These are phyloP conservation scores for Drosophila kanekoi DNA, from an alignment of 2,888 invertebrate genomes.

Conservation along the genomic window DNA sequence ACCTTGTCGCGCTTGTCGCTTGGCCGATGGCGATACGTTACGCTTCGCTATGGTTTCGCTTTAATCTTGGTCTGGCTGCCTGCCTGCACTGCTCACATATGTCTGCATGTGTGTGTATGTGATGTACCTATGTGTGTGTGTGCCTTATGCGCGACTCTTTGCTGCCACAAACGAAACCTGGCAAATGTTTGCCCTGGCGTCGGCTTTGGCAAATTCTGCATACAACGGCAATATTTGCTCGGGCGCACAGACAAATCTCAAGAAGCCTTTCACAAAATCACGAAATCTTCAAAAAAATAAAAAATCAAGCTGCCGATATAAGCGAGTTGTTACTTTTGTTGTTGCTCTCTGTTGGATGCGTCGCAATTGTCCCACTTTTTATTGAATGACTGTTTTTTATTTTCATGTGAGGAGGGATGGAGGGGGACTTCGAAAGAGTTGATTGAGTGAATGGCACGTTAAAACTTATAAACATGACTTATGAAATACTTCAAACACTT, in stretches of 20 bases:
- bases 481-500: constrained; percentile 76
- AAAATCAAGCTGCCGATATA: constrained; percentile 68
- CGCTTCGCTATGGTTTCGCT: constrained; percentile 80
- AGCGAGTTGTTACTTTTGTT: constrained; percentile 47
- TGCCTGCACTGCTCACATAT: constrained; percentile 53
- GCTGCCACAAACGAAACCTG: constrained; percentile 50
- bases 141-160: constrained; percentile 37
- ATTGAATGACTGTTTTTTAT: constrained; percentile 74
- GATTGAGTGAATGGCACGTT: constrained; percentile 80
- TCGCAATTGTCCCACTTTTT: constrained; percentile 80
- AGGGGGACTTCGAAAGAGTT: constrained; percentile 41
- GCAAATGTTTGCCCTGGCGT: constrained; percentile 65
- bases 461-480: constrained; percentile 80
- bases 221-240: constrained; percentile 61
- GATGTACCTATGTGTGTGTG: constrained; percentile 24
- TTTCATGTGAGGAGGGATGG: neutral
- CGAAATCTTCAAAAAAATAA: constrained; percentile 70
- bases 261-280: constrained; percentile 80
- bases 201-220: constrained; percentile 75
- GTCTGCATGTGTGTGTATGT: constrained; percentile 7
- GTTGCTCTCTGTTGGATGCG: constrained; percentile 49
- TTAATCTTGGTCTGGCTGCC: constrained; percentile 68
- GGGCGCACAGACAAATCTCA: constrained; percentile 55
- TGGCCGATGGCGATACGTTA: constrained; percentile 78
- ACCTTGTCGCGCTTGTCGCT: constrained; percentile 83